Base-by-base conservation (phyloP, 2,888 invertebrate genomes). In the Cryptus viduatorius region DNA sequence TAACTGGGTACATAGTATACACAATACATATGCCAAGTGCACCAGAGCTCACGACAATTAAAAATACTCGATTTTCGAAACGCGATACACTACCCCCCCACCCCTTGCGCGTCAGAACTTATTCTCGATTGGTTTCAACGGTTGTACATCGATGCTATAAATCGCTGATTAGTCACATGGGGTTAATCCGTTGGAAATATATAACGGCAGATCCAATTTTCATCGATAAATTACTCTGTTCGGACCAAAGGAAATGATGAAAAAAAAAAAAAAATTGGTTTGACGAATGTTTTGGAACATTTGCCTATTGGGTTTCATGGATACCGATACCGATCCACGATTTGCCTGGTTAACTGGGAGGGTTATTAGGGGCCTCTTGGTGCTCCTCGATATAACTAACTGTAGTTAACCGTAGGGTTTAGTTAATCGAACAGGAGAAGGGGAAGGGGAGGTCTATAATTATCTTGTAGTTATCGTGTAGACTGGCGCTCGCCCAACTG, bases 401-500 rank as follows among this genome's bases (percentile, higher is more conserved):
- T 83, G 76, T 77, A 82, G 79, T 79, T 84, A 86, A 80, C 82
- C 64, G 64, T 61, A 24, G 65, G 79, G 75, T 78, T 80, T 68
- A 82, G 86, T 87, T 86, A 82, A 86, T 86, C 84, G 86, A 86
- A 86, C 82, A 68, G 24, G 0, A 8, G 37, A 8, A 37, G 37
- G 5, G 37, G 37, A 8, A 7, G 37, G 19, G 12, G 12, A 8
- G 80, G 85, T 79, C 86, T 86, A 84, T 87, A 87, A 87, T 87
- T 87, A 87, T 87, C 84, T 83, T 81, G 85, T 84, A 84, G 86
- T 86, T 87, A 86, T 86, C 86, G 86, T 84, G 81, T 76, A 82
- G 87, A 84, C 81, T 84, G 83, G 83, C 80, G 86, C 76, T 83
- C 84, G 85, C 82, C 85, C 85, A 80, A 83, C 84, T 86, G 84